A percentile compares a stretch with the other conserved stretches of the same genome.
Conservation (phyloP, 2,797 vertebrate genomes). For the Capromys pilorides region DNA sequence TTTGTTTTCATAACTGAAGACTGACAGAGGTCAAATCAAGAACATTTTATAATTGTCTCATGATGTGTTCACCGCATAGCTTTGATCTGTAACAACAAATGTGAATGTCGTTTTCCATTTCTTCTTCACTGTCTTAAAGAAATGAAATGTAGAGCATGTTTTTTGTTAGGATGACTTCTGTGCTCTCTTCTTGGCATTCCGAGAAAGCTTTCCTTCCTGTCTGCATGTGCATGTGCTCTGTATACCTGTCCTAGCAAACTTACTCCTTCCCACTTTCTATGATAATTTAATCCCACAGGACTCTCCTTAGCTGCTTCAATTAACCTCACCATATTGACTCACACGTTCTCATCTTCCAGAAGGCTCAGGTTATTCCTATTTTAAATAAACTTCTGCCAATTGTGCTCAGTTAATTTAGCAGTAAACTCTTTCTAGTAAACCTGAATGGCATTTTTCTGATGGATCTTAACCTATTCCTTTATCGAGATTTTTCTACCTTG, state of each 20-base stretch:
- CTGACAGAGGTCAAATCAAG: slow-evolving; percentile 9
- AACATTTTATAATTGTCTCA: slow-evolving; percentile 30
- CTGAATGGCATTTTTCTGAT: slow-evolving; percentile 46
- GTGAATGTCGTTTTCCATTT: not conserved
- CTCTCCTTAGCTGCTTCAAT: slow-evolving; percentile 53
- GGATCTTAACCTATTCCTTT: slow-evolving; percentile 59
- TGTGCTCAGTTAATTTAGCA: slow-evolving; percentile 64
- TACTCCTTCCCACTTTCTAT: slow-evolving; percentile 61
- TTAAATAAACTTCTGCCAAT: slow-evolving; percentile 69
- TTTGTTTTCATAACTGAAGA: slow-evolving; percentile 51
- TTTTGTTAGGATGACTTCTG: not conserved
- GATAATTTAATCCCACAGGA: slow-evolving; percentile 55
- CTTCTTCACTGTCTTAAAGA: not conserved
- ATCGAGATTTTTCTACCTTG: slow-evolving; percentile 26
- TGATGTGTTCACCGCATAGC: not conserved
- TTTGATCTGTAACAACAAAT: not conserved
- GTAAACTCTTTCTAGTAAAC: slow-evolving; percentile 58
- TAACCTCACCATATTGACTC: slow-evolving; percentile 55
- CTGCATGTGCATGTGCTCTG: slow-evolving; percentile 38
- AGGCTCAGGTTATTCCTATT: slow-evolving; percentile 23
- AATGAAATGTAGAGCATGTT: not conserved
- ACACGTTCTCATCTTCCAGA: slow-evolving; percentile 47
- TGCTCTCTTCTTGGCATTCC: slow-evolving; percentile 22
- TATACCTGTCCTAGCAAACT: slow-evolving; percentile 16
- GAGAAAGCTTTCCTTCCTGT: slow-evolving; percentile 4